Evolutionary conservation across 2,797 vertebrate species (phyloP), one percentile per base, ranked within the genome.

Genomic region (Hozukius guyotensis): DNA sequence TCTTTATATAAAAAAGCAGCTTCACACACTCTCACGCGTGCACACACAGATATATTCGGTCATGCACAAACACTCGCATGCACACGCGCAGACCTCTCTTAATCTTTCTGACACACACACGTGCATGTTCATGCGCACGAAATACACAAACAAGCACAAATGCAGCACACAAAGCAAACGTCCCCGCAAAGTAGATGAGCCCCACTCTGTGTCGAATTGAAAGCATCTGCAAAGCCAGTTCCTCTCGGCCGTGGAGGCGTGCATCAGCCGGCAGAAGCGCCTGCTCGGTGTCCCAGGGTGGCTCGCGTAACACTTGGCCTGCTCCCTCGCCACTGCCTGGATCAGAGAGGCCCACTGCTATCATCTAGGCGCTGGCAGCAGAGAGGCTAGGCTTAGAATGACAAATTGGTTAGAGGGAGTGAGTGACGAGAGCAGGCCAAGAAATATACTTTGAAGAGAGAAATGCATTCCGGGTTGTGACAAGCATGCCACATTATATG

Each of bases 361-460:
- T 94, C 94, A 95, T 96, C 95, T 95, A 90, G 88, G 91, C 89
- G 83, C 94, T 95, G 95, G 95, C 95, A 95, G 92, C 92, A 68
- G 78, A 32, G 87, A 87, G 81, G 90, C 91, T 53, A 80, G 89
- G 95, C 94, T 95, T 95, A 94, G 93, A 96, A 94, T 95, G 94
- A 96, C 95, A 96, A 96, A 96, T 96, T 95, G 94, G 95, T 96
- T 94, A 81, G 95, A 95, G 94, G 93, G 91, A 91, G 88, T 81
- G 92, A 93, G 93, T 86, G 89, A 93, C 84, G 83, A 89, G 84
- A 91, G 91, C 83, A 84, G 92, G 95, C 95, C 95, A 95, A 95
- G 91, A 96, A 95, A 95, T 91, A 92, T 90, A 93, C 92, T 93
- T 94, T 94, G 93, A 95, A 95, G 94, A 94, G 90, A 91, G 90